Percentiles rank a stretch among this genome's conserved stretches.
Evolutionary conservation across 2,113 vertebrate species (phyloP).

Genomic region (Apaloderma vittatum): DNA sequence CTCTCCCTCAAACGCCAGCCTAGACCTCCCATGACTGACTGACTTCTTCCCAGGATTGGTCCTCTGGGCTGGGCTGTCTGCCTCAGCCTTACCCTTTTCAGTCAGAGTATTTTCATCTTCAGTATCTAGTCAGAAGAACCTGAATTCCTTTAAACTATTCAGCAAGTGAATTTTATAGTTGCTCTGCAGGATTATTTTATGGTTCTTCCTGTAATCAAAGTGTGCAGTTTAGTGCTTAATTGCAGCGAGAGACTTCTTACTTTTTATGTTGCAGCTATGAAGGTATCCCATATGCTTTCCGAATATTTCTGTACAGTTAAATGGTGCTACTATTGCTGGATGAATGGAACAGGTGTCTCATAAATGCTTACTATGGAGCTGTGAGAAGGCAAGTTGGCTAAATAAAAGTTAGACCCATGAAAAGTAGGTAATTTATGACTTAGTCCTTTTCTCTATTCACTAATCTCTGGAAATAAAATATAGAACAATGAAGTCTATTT

Average conservation of each 20-base stretch:
- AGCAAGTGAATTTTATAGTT: not conserved
- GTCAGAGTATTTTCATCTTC: not conserved
- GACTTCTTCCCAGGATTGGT: not conserved
- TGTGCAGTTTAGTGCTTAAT: not conserved
- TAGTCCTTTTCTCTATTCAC: not conserved
- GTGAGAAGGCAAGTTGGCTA: not conserved
- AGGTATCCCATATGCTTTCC: not conserved
- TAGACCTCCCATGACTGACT: not conserved
- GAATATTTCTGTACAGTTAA: not conserved
- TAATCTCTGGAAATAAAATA: not conserved
- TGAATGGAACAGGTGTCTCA: not conserved
- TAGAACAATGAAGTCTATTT: not conserved
- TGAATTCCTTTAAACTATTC: not conserved
- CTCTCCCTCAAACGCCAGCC: not conserved
- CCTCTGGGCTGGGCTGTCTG: not conserved
- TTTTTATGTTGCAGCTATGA: not conserved
- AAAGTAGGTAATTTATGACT: not conserved
- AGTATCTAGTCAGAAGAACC: not conserved
- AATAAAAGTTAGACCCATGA: not conserved
- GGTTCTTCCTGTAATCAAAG: not conserved
- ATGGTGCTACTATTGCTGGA: not conserved
- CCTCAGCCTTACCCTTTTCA: not conserved
- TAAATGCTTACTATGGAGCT: not conserved
- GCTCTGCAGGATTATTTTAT: not conserved
- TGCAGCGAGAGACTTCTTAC: not conserved